Evolutionary conservation across 2,797 vertebrate genomes (phyloP).

Genomic region (Enoplosus armatus): DNA sequence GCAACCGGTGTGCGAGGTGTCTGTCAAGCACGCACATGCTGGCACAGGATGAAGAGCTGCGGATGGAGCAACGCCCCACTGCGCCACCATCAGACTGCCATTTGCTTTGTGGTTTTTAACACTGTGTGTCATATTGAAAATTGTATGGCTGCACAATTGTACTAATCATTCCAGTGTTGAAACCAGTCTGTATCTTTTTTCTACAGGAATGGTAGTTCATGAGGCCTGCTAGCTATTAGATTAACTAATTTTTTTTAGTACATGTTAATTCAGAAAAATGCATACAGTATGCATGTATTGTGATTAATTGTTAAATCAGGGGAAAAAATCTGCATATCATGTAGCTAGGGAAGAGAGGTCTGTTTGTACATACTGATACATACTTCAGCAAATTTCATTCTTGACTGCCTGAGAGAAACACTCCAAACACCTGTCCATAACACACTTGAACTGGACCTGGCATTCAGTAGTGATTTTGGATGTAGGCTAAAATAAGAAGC

Average conservation of each 20-base stretch:
- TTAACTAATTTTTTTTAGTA: too few relatives aligned
- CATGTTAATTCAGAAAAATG: neutral
- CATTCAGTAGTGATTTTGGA: slow-evolving; percentile 45
- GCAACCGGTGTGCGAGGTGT: slow-evolving; percentile 81
- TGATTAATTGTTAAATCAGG: slow-evolving; percentile 10
- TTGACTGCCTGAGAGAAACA: slow-evolving; percentile 60
- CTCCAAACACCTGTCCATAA: slow-evolving; percentile 70
- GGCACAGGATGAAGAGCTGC: slow-evolving; percentile 67
- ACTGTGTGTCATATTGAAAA: slow-evolving; percentile 28
- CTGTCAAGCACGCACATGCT: slow-evolving; percentile 71
- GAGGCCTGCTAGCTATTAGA: neutral
- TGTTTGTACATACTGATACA: slow-evolving; percentile 38
- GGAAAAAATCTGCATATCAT: neutral
- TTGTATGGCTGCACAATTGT: neutral
- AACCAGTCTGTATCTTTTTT: neutral
- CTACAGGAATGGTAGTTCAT: neutral
- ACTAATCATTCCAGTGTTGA: neutral
- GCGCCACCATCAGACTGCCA: slow-evolving; percentile 54
- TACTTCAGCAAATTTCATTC: slow-evolving; percentile 53
- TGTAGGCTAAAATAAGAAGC: slow-evolving; percentile 45
- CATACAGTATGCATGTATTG: neutral
- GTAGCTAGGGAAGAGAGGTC: neutral
- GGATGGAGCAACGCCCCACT: slow-evolving; percentile 59
- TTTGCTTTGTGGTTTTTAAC: slow-evolving; percentile 43
- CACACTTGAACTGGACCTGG: slow-evolving; percentile 66